A percentile compares a stretch with the other conserved stretches of the same genome.
phyloP scores from a whole-genome alignment of 2,888 invertebrate genomes.

The Drosophila mayaguana region DNA sequence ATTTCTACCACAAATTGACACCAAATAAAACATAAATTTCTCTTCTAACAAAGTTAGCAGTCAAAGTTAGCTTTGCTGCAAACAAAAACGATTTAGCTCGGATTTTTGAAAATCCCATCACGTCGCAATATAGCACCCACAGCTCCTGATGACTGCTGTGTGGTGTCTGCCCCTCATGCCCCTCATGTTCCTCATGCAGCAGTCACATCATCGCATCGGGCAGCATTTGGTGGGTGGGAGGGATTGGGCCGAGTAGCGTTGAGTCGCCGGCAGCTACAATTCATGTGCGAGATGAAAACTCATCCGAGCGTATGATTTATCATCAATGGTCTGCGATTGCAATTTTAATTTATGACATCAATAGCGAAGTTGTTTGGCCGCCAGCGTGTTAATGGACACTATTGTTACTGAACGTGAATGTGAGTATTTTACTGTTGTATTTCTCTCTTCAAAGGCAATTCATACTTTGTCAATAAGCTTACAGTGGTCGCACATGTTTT shows the following conservation, averaged over 20 bases:
- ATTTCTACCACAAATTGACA: slow-evolving; percentile 73
- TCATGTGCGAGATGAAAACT: slow-evolving; percentile 73
- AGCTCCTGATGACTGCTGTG: slow-evolving; percentile 30
- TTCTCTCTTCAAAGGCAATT: slow-evolving; percentile 31
- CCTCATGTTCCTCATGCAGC: slow-evolving; percentile 24
- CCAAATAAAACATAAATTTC: slow-evolving; percentile 72
- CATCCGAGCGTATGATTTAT: slow-evolving; percentile 72
- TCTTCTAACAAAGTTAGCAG: slow-evolving; percentile 71
- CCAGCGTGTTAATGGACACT: slow-evolving; percentile 71
- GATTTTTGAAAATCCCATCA: slow-evolving; percentile 73
- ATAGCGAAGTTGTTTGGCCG: slow-evolving; percentile 65
- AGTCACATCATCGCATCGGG: slow-evolving; percentile 35
- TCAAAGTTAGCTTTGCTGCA: slow-evolving; percentile 65
- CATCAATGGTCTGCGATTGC: slow-evolving; percentile 74
- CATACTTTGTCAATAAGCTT: slow-evolving; percentile 48
- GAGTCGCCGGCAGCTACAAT: slow-evolving; percentile 67
- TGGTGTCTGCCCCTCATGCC: background rate
- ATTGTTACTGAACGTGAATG: slow-evolving; percentile 59
- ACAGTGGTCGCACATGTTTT: slow-evolving; percentile 15
- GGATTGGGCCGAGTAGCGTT: background rate
- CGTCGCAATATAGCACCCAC: slow-evolving; percentile 59
- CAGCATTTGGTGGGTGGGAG: slow-evolving; percentile 27
- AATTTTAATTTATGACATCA: slow-evolving; percentile 74
- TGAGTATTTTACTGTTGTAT: slow-evolving; percentile 26
- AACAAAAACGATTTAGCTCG: slow-evolving; percentile 73